A percentile compares a stretch with the other conserved stretches of the same genome.
Evolutionary conservation across 1,140 invertebrate species (phyloP).

Genomic region (Lepidostoma basale): DNA sequence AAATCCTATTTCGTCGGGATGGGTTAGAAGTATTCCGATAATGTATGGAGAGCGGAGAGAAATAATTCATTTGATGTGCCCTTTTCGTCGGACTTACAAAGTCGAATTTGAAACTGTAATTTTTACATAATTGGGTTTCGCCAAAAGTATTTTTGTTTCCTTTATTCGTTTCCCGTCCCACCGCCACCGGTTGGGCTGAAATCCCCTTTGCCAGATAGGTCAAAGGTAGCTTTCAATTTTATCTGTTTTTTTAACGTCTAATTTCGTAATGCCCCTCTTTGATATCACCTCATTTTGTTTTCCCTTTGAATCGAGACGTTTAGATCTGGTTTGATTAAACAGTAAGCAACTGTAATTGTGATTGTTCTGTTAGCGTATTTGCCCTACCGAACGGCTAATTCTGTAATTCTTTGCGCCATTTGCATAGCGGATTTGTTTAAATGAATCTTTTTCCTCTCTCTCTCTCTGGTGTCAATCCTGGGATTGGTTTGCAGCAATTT

Average conservation of each 20-base stretch:
- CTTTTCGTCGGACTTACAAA: background rate
- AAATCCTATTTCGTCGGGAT: background rate
- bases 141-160: background rate
- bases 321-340: background rate
- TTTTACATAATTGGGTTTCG: constrained; percentile 13
- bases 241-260: background rate
- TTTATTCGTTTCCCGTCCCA: background rate
- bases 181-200: background rate
- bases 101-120: background rate
- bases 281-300: too few relatives aligned
- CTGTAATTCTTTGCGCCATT: too few relatives aligned
- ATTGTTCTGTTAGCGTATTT: too few relatives aligned
- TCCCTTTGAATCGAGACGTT: background rate
- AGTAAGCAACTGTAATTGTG: background rate
- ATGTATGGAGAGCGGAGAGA: background rate
- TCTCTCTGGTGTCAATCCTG: too few relatives aligned
- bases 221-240: background rate
- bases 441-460: too few relatives aligned
- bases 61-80: constrained; percentile 5
- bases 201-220: background rate
- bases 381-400: too few relatives aligned
- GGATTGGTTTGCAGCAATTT: too few relatives aligned
- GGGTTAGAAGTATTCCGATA: background rate
- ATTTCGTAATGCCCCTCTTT: background rate
- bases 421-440: too few relatives aligned